A percentile compares a stretch with the other conserved stretches of the same genome.
Evolutionary conservation across 2,888 invertebrate genomes (phyloP).

Genomic region (Lordiphosa andalusiaca): DNA sequence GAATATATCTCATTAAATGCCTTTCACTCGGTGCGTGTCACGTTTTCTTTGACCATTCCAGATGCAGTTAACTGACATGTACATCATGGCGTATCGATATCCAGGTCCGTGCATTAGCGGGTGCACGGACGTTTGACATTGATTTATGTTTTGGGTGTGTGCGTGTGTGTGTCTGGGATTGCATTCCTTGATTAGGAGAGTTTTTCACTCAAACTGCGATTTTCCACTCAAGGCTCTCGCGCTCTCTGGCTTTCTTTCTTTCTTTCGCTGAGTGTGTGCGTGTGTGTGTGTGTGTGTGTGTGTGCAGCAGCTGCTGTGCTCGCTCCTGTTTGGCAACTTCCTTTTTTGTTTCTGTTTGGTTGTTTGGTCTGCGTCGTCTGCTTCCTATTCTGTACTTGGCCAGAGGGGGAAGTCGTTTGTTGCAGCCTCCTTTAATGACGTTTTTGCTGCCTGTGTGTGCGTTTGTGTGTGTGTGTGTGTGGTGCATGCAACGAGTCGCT

Average conservation of each 20-base stretch:
- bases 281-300: background rate
- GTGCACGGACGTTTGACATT: constrained; percentile 39
- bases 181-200: constrained; percentile 24
- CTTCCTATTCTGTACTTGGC: constrained; percentile 34
- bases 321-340: constrained; percentile 45
- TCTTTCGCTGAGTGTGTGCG: constrained; percentile 9
- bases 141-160: constrained; percentile 48
- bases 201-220: constrained; percentile 4
- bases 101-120: constrained; percentile 27
- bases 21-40: constrained; percentile 36
- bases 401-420: constrained; percentile 8
- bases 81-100: constrained; percentile 23
- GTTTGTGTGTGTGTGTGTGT: constrained; percentile 12
- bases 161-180: constrained; percentile 20
- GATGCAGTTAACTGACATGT: background rate
- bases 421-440: constrained; percentile 48
- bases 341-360: constrained; percentile 29
- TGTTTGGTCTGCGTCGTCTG: constrained; percentile 18
- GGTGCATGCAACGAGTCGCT: constrained; percentile 9
- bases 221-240: constrained; percentile 17
- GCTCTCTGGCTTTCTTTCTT: constrained; percentile 10
- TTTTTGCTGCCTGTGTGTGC: background rate
- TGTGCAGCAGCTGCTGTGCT: constrained; percentile 30
- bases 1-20: constrained; percentile 8
- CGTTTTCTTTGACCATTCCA: constrained; percentile 14